These are phyloP conservation scores for Istiophorus platypterus DNA, from an alignment of 2,113 vertebrate species.

Conservation along the genomic window DNA sequence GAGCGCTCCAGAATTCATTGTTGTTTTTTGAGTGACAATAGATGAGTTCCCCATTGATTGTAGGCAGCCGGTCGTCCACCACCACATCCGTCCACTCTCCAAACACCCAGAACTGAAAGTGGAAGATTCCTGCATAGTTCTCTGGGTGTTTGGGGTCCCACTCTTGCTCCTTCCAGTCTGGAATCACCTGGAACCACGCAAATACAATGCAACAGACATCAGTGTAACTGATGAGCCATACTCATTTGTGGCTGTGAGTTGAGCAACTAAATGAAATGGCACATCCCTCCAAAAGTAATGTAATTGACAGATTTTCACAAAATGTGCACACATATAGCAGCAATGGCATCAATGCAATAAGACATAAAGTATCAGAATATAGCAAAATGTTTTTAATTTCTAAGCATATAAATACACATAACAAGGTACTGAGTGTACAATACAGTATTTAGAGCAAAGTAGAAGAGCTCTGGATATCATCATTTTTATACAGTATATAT, in stretches of 20 bases:
- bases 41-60: slow-evolving; percentile 87
- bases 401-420: too few species aligned
- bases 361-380: too few species aligned
- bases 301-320: background rate
- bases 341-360: background rate
- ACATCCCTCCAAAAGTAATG: too few species aligned
- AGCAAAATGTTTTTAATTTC: too few species aligned
- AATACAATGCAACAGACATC: background rate
- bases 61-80: slow-evolving; percentile 93
- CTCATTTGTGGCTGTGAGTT: background rate
- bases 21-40: slow-evolving; percentile 91
- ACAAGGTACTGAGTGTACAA: too few species aligned
- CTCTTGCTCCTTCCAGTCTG: slow-evolving; percentile 90
- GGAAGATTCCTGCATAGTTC: slow-evolving; percentile 93
- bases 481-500: too few species aligned
- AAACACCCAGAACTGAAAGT: slow-evolving; percentile 94
- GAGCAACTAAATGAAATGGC: background rate
- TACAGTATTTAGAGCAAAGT: too few species aligned
- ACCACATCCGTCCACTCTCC: slow-evolving; percentile 95
- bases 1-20: slow-evolving; percentile 95
- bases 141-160: slow-evolving; percentile 89
- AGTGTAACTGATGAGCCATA: background rate
- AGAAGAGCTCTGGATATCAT: too few species aligned
- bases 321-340: background rate
- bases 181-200: slow-evolving; percentile 87